Evolutionary conservation across 2,113 vertebrate species (phyloP), one percentile per base, ranked within the genome.

Genomic region (Phyllostomus discolor): DNA sequence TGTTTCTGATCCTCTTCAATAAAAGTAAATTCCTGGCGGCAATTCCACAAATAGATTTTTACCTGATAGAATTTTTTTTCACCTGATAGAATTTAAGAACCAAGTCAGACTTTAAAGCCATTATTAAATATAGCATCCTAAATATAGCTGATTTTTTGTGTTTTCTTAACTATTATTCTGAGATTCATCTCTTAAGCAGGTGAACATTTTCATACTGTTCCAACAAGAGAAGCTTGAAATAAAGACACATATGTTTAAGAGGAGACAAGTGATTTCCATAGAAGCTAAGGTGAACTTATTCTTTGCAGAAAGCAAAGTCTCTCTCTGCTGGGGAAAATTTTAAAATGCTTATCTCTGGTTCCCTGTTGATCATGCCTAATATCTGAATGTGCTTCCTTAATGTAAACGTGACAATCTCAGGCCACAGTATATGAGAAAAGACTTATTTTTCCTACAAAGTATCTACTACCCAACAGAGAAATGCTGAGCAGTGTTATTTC

Each of bases 171-270:
- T 85, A 76, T 90, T 95, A 87, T 88, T 96, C 67, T 96, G 90
- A 85, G 57, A 85, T 90, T 94, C 83, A 33, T 94, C 76, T 92
- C 62, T 92, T 88, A 88, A 95, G 19, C 76, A 92, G 83, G 54
- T 91, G 69, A 92, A 91, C 33, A 70, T 70, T 93, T 67, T 95
- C 86, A 86, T 88, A 33, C 16, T 72, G n/a, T 70, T 96, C 31
- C 62, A 92, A 88, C 87, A 79, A 69, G 72, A 95, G 35, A 38
- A 52, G 9, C 43, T 85, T 88, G 59, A 96, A 97, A 93, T 93
- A 93, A 96, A 85, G 88, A 92, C 33, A 33, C 20, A 35, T n/a
- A 33, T 94, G 48, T 92, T 94, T 94, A 78, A 95, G 84, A 88
- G 84, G 38, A 94, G 78, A 83, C 48, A 94, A 88, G 16, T 57